Evolutionary conservation across 35 echinoderm and acorn worm species (phyloP).

Genomic region (Anneissia japonica): DNA sequence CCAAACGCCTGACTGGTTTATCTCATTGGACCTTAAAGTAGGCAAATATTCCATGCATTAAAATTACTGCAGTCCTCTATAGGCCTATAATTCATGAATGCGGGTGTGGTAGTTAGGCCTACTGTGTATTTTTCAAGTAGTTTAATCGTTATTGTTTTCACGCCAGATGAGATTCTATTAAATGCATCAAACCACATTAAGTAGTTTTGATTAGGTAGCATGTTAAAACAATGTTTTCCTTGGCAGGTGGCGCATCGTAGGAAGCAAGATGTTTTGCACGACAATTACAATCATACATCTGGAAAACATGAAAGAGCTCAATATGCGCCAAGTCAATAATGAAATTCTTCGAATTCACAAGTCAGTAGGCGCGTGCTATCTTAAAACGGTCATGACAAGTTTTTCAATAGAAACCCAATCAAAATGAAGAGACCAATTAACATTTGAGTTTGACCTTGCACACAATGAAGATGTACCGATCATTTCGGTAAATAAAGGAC

Average conservation of each 20-base stretch:
- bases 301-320: not conserved
- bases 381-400: not conserved
- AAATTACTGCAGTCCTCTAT: no score
- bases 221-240: not conserved
- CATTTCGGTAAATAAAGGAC: not conserved
- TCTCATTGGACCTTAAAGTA: no score
- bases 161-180: not conserved
- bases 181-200: not conserved
- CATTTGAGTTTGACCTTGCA: not conserved
- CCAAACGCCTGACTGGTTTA: no score
- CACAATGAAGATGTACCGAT: not conserved
- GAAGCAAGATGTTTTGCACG: not conserved
- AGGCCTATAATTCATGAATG: no score
- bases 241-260: not conserved
- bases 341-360: not conserved
- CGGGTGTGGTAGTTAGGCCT: no score
- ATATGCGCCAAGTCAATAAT: not conserved
- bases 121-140: no score
- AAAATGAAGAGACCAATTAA: not conserved
- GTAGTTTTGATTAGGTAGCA: not conserved
- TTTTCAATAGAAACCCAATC: not conserved
- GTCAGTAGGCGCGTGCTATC: not conserved
- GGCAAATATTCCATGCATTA: no score
- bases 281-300: not conserved
- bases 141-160: no score